Percentiles rank a stretch among this genome's conserved stretches.
phyloP scores from a whole-genome alignment of 2,888 invertebrate species.

The Abrostola triplasia region DNA sequence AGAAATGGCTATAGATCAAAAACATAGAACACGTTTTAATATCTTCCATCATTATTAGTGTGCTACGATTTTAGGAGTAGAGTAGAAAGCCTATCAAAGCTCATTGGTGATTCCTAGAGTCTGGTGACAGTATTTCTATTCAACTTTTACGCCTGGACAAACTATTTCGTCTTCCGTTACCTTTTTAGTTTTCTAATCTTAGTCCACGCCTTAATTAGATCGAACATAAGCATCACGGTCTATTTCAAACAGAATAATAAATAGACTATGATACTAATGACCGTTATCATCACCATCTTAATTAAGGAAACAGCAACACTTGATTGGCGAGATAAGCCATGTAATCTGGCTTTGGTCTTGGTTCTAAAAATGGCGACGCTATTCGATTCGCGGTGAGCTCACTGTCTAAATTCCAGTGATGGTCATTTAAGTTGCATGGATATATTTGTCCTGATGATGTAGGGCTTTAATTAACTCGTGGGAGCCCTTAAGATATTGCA shows the following conservation, averaged over 20 bases:
- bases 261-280: constrained; percentile 15
- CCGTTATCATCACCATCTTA: constrained; percentile 35
- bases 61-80: too few species aligned
- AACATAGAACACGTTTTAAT: too few species aligned
- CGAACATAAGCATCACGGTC: constrained; percentile 4
- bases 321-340: constrained; percentile 56
- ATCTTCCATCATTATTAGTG: too few species aligned
- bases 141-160: background rate
- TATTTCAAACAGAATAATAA: constrained; percentile 27
- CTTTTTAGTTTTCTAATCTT: constrained; percentile 24
- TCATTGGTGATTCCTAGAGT: too few species aligned
- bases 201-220: constrained; percentile 31
- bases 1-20: too few species aligned
- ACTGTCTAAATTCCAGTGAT: constrained; percentile 7
- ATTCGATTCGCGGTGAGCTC: constrained; percentile 29
- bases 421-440: constrained; percentile 1
- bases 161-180: background rate
- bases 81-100: too few species aligned
- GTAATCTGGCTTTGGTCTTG: constrained; percentile 43
- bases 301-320: constrained; percentile 37
- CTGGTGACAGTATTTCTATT: too few species aligned
- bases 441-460: background rate
- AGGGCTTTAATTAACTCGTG: background rate
- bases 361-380: constrained; percentile 37
- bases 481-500: too few species aligned